Conservation (phyloP, 1,140 invertebrate genomes). For the Sycophaga agraensis region DNA sequence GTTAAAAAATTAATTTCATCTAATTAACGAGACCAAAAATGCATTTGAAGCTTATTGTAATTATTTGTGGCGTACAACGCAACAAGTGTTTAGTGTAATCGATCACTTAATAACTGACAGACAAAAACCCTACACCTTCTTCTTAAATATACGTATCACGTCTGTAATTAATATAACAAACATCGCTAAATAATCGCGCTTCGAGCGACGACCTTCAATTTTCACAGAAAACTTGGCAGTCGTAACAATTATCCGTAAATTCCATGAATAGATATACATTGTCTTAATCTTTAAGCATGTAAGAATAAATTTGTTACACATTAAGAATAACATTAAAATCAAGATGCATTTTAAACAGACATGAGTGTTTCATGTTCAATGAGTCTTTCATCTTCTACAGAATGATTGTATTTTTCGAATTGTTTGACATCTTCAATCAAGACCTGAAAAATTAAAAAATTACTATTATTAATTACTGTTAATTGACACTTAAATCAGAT, state of each 20-base stretch:
- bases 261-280: conserved; percentile 23
- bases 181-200: conserved; percentile 25
- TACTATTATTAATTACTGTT: background rate
- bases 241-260: conserved; percentile 31
- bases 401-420: conserved; percentile 46
- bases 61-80: conserved; percentile 4
- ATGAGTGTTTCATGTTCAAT: background rate
- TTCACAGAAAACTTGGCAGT: conserved; percentile 33
- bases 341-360: background rate
- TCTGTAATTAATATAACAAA: conserved; percentile 20
- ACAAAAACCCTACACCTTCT: conserved; percentile 21
- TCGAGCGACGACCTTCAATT: conserved; percentile 13
- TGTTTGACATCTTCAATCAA: conserved; percentile 52
- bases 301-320: conserved; percentile 8
- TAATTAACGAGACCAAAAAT: background rate
- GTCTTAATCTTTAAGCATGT: conserved; percentile 20
- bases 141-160: conserved; percentile 23
- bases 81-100: conserved; percentile 1
- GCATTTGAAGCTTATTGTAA: background rate
- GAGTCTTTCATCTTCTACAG: conserved; percentile 9
- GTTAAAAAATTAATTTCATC: background rate
- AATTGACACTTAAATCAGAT: background rate
- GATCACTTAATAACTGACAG: conserved; percentile 7
- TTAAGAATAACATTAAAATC: conserved; percentile 2
- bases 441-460: conserved; percentile 44